phyloP scores from a whole-genome alignment of 1,140 invertebrate species.

The Cotesia glomerata region DNA sequence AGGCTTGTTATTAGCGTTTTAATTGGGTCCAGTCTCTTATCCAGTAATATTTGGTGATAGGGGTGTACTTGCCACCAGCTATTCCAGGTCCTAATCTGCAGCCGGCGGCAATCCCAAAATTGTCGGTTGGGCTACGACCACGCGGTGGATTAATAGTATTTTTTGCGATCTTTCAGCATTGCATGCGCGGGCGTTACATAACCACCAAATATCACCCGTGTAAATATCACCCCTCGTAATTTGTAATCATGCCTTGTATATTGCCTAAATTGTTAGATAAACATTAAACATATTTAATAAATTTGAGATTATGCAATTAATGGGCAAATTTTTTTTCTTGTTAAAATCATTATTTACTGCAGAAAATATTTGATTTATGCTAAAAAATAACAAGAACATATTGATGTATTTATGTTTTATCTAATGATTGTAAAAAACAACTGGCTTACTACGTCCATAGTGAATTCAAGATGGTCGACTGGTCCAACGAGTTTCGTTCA shows the following conservation, averaged over 20 bases:
- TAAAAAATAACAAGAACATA: too few species aligned
- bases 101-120: slow-evolving; percentile 57
- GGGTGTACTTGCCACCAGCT: slow-evolving; percentile 49
- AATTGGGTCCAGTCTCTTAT: slow-evolving; percentile 59
- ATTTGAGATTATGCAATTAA: too few species aligned
- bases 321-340: too few species aligned
- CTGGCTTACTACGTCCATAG: neutral
- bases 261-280: too few species aligned
- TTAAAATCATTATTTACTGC: too few species aligned
- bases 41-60: slow-evolving; percentile 50
- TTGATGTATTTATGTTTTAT: too few species aligned
- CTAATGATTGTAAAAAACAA: too few species aligned
- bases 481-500: slow-evolving; percentile 41
- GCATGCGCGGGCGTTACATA: neutral
- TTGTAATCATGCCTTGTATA: neutral
- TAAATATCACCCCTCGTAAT: neutral
- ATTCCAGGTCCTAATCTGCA: slow-evolving; percentile 53
- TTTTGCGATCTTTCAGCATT: slow-evolving; percentile 11
- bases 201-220: slow-evolving; percentile 11
- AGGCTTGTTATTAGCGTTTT: slow-evolving; percentile 57
- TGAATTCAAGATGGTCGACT: slow-evolving; percentile 45
- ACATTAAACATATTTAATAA: too few species aligned
- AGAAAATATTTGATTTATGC: too few species aligned
- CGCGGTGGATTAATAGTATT: slow-evolving; percentile 17
- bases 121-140: slow-evolving; percentile 42